Conservation (phyloP, 2,888 invertebrate species). For the Venusia cambrica region DNA sequence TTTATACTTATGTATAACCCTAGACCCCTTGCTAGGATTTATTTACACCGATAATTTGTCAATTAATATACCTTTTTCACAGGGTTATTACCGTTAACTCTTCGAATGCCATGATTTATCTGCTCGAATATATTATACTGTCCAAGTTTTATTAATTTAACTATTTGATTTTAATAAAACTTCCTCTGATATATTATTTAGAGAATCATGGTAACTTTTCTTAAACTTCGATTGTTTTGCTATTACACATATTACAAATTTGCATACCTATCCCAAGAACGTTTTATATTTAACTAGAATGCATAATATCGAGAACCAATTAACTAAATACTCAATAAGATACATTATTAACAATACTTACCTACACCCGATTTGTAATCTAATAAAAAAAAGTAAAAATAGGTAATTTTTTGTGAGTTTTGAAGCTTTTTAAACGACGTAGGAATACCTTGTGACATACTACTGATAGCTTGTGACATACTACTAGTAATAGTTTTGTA, state of each 20-base stretch:
- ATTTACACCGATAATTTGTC: conserved; percentile 73
- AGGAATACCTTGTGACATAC: conserved; percentile 66
- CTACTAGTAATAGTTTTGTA: conserved; percentile 80
- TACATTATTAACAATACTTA: too few relatives aligned
- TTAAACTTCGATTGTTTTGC: too few relatives aligned
- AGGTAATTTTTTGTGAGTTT: too few relatives aligned
- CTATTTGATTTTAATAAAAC: too few relatives aligned
- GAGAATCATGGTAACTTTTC: too few relatives aligned
- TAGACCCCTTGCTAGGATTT: conserved; percentile 48
- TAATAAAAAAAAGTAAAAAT: too few relatives aligned
- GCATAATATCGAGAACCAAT: conserved; percentile 17
- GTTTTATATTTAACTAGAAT: conserved; percentile 5
- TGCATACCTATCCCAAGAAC: too few relatives aligned
- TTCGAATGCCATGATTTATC: conserved; percentile 57
- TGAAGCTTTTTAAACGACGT: conserved; percentile 33
- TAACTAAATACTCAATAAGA: conserved; percentile 3
- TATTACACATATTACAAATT: too few relatives aligned
- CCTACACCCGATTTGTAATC: too few relatives aligned
- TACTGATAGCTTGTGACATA: conserved; percentile 68
- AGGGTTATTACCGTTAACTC: conserved; percentile 72
- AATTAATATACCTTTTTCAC: conserved; percentile 66
- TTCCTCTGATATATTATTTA: too few relatives aligned
- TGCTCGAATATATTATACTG: conserved; percentile 19
- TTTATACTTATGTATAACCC: conserved; percentile 39
- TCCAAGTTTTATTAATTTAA: background rate